Conservation (phyloP, 2,888 invertebrate species). For the Julus scanicus region DNA sequence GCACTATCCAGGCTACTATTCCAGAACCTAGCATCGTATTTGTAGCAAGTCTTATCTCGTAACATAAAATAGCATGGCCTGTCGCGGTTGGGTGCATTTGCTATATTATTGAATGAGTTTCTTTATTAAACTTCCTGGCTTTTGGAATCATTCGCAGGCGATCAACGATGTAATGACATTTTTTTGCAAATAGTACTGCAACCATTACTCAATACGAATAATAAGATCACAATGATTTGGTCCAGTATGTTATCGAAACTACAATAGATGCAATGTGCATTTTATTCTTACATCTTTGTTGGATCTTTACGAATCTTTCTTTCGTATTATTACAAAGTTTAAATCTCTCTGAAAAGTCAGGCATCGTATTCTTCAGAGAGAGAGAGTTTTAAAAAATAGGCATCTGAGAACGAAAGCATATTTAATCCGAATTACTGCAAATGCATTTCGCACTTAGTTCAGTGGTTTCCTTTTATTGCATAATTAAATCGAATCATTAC, state of each 20-base stretch:
- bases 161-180: background rate
- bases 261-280: no score
- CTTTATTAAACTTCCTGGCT: background rate
- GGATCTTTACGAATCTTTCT: no score
- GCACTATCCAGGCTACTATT: background rate
- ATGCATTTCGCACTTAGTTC: constrained; percentile 37
- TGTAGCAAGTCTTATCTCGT: background rate
- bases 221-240: no score
- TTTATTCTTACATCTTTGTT: no score
- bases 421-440: constrained; percentile 36
- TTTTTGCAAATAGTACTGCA: no score
- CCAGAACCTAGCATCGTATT: background rate
- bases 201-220: no score
- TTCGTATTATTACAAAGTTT: no score
- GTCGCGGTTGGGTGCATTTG: background rate
- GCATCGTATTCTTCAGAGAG: background rate
- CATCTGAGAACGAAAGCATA: background rate
- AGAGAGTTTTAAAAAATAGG: background rate
- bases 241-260: no score
- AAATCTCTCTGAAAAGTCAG: no score
- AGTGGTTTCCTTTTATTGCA: background rate
- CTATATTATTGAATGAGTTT: background rate
- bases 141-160: background rate
- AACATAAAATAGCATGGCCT: background rate
- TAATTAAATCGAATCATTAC: constrained; percentile 14